Conservation (phyloP, 2,113 vertebrate genomes). For the Platysteira castanea region DNA sequence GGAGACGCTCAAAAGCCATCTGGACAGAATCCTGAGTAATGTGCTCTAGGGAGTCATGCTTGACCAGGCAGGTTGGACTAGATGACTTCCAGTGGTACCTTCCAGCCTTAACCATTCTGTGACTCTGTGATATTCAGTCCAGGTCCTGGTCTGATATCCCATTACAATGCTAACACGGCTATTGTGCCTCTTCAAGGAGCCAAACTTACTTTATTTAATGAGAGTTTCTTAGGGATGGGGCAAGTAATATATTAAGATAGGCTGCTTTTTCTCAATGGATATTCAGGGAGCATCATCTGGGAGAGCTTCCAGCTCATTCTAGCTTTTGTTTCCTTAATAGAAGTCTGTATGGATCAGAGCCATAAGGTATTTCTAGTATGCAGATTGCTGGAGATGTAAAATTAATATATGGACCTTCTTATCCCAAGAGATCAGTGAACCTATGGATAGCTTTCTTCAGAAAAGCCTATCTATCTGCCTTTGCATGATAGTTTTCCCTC, state of each 20-base stretch:
- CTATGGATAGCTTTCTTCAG: not conserved
- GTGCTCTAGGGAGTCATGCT: not conserved
- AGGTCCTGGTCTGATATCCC: not conserved
- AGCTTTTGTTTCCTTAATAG: constrained; percentile 26
- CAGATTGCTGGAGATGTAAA: not conserved
- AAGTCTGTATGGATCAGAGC: constrained; percentile 7
- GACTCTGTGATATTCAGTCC: not conserved
- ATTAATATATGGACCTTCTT: not conserved
- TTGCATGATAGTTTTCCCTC: not conserved
- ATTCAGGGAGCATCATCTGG: not conserved
- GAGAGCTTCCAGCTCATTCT: constrained; percentile 42
- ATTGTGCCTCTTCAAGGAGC: not conserved
- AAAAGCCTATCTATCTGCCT: not conserved
- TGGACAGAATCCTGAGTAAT: not conserved
- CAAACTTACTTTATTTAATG: not conserved
- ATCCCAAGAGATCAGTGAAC: not conserved
- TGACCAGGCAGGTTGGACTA: not conserved
- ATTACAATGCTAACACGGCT: not conserved
- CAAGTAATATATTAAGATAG: not conserved
- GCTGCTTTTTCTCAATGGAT: constrained; percentile 6
- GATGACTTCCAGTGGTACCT: not conserved
- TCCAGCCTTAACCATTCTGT: not conserved
- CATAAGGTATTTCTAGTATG: not conserved
- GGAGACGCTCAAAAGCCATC: not conserved
- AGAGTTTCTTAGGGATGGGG: not conserved